Conservation (phyloP, 2,797 vertebrate species). For the Pelochelys cantorii region DNA sequence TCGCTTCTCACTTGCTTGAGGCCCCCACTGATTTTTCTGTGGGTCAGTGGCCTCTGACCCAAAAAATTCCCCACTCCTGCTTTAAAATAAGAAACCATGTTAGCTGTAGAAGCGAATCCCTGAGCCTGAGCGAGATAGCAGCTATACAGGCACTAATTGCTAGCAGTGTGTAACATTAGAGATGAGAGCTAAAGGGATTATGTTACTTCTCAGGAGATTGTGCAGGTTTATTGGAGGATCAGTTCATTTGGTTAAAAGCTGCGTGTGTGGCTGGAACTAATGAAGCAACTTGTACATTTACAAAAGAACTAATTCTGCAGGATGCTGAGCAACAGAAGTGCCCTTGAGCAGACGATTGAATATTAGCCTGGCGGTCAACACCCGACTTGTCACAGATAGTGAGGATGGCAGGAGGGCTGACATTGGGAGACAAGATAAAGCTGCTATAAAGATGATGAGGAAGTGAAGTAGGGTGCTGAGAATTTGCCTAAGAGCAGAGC, state of each 20-base stretch:
- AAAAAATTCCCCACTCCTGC: too few species aligned
- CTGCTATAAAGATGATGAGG: neutral
- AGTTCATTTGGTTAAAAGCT: constrained; percentile 19
- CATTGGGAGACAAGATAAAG: accelerated
- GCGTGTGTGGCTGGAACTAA: constrained; percentile 3
- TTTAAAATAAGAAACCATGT: neutral
- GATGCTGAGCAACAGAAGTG: accelerated
- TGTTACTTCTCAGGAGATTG: constrained; percentile 8
- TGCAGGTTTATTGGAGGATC: neutral
- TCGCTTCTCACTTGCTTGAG: too few species aligned
- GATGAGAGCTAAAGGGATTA: constrained; percentile 44
- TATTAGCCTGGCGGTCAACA: neutral
- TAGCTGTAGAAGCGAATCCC: constrained; percentile 58
- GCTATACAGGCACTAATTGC: constrained; percentile 44
- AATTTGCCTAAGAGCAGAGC: neutral
- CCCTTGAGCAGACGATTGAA: neutral
- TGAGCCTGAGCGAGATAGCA: constrained; percentile 25
- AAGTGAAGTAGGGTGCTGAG: neutral
- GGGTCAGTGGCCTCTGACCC: too few species aligned
- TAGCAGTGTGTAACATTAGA: constrained; percentile 29
- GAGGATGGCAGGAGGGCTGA: accelerated
- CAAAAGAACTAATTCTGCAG: neutral
- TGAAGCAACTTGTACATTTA: neutral
- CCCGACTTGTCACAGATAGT: accelerated
- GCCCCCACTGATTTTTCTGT: too few species aligned